Evolutionary conservation across 2,888 invertebrate genomes (phyloP).

Genomic region (Beris chalybata): DNA sequence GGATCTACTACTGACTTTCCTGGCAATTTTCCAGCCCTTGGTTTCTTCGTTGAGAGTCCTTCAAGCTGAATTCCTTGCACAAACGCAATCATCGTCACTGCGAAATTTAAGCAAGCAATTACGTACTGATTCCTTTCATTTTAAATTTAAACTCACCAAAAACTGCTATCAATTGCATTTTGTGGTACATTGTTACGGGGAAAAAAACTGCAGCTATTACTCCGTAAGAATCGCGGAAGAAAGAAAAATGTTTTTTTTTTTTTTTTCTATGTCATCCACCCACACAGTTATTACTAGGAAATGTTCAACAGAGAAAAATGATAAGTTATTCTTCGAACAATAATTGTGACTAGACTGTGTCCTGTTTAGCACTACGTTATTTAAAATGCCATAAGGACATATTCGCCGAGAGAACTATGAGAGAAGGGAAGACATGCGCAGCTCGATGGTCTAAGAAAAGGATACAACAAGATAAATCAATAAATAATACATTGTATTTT

Average conservation of each 20-base stretch:
- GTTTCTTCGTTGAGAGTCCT: constrained; percentile 64
- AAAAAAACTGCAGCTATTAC: neutral
- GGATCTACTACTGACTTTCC: constrained; percentile 53
- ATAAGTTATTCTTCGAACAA: constrained; percentile 12
- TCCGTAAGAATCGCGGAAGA: neutral
- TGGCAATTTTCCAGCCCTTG: constrained; percentile 67
- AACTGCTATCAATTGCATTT: neutral
- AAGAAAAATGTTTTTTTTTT: neutral
- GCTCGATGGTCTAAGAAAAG: no score
- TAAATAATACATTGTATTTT: no score
- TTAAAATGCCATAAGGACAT: constrained; percentile 18
- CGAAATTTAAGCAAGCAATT: neutral
- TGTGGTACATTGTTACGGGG: neutral
- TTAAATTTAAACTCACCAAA: constrained; percentile 1
- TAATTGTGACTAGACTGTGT: constrained; percentile 2
- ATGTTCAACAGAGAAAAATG: constrained; percentile 4
- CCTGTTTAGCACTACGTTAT: constrained; percentile 9
- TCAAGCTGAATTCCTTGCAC: constrained; percentile 59
- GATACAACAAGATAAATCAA: no score
- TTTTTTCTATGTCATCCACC: neutral
- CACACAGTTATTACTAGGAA: neutral
- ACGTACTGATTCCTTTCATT: neutral
- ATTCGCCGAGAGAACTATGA: neutral
- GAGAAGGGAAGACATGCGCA: no score
- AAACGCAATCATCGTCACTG: constrained; percentile 43